Evolutionary conservation across 1,140 invertebrate genomes (phyloP), one percentile per base, ranked within the genome.

Genomic region (Cecropterus lyciades): DNA sequence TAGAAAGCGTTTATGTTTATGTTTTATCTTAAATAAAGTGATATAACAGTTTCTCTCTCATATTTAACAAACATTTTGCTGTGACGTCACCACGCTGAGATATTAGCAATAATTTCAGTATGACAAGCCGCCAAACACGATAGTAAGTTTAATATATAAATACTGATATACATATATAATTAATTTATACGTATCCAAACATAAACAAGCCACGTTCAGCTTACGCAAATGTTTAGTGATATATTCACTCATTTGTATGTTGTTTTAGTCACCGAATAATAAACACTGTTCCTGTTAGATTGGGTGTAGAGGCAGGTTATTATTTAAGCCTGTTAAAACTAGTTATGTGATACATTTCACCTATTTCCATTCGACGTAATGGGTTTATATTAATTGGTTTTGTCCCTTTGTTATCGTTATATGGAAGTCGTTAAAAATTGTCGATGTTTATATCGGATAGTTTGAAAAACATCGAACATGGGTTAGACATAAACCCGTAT

Each of bases 181-280:
- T 42, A 15, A 55, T 42, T 37, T 7, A 56, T 7, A 30, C 27
- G 20, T 56, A 56, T 43, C 17, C 40, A 24, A 56, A 56, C 15
- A 56, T 8, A 57, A 57, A 24, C n/a, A 27, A 45, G 17, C 43
- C 14, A 56, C 24, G 14, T 59, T 59, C 8, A 17, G 43, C 10
- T 59, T 60, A 60, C 33, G 56, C 43, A 60, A 48, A 60, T 48
- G 37, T 60, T 10, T 48, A 60, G 30, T 16, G 40, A 30, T 14
- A 60, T 60, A 48, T 60, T 27, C 27, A 11, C 14, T 60, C n/a
- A 40, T 42, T 42, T 43, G 53, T 33, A 5, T 60, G 43, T 37
- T 60, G 27, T 60, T 60, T 60, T 60, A 60, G 57, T 48, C 57
- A 15, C 9, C 20, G 24, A 46, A 24, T 60, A 59, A 59, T 46